Base-by-base conservation (phyloP, 2,113 vertebrate genomes). In the Nycticorax nycticorax region DNA sequence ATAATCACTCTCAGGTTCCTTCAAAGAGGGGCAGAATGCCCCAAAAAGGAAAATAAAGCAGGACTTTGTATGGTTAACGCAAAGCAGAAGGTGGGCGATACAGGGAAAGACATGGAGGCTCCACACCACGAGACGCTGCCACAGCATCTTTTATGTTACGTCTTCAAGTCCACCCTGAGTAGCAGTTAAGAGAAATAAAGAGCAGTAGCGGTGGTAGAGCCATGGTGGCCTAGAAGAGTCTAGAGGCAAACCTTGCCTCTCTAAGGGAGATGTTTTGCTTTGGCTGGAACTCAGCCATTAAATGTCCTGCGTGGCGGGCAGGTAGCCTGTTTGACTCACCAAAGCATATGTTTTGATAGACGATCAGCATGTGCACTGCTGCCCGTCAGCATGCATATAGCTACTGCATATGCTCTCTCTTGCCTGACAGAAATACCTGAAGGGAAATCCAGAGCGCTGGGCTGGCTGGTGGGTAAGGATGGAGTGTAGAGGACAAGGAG, bases 1-100 rank as follows among this genome's bases (percentile, higher is more conserved):
- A 14, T 95, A 89, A 93, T 95, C 68, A 74, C 64, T 88, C 93
- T 84, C 85, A 93, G 74, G 59, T 53, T 89, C 60, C 45, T 84
- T 83, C 84, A 89, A 52, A 89, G 74, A 20, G 5, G 52, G 63
- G 27, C 53, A 72, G 72, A 85, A 80, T 88, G 37, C 72, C 62
- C 24, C 22, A 2, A 4, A 69, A 86, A 64, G n/a, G 18, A 47
- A 95, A 87, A 74, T 68, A 74, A 86, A 93, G 35, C 21, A 64
- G 20, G 48, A 35, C 16, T 79, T 85, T 13, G 35, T 53, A n/a
- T 35, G 37, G 26, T 53, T 88, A 96, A 83, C 81, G 71, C 37
- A 92, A 93, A 89, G 60, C 69, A 88, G 84, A 85, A 39, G 27
- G 27, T n/a, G 8, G 7, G 37, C 60, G 66, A 14, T 0, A 0